Percentiles rank a stretch among this genome's conserved stretches.
phyloP scores from a whole-genome alignment of 2,888 invertebrate genomes.

The Trilocha varians region DNA sequence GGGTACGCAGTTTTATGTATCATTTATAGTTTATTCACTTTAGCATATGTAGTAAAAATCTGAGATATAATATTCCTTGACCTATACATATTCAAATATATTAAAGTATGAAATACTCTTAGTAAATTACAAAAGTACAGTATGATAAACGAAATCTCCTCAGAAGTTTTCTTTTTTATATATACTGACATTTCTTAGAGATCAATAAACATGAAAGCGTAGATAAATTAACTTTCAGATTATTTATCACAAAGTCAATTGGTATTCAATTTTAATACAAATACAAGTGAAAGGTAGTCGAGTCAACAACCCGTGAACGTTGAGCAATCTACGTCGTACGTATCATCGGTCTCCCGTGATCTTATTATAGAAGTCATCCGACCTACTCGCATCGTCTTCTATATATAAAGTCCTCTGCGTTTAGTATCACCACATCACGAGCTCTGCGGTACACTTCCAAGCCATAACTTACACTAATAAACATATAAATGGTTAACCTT shows the following conservation, averaged over 20 bases:
- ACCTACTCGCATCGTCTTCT: conserved; percentile 69
- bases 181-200: too few relatives aligned
- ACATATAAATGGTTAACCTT: not conserved
- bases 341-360: conserved; percentile 63
- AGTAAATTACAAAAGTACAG: too few relatives aligned
- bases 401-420: conserved; percentile 60
- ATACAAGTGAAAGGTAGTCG: conserved; percentile 16
- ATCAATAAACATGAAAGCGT: too few relatives aligned
- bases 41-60: too few relatives aligned
- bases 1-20: not conserved
- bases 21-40: too few relatives aligned
- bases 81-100: too few relatives aligned
- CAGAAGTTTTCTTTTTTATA: too few relatives aligned
- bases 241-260: conserved; percentile 8
- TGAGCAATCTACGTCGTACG: conserved; percentile 57
- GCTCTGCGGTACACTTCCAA: conserved; percentile 33
- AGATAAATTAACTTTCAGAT: not conserved
- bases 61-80: too few relatives aligned
- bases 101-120: too few relatives aligned
- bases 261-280: conserved; percentile 2
- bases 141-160: too few relatives aligned
- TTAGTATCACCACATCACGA: conserved; percentile 41
- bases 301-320: conserved; percentile 66
- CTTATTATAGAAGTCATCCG: conserved; percentile 73
- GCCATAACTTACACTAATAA: conserved; percentile 11